These are phyloP conservation scores for Rosalia funebris DNA, from an alignment of 2,888 invertebrate genomes.

Conservation along the genomic window DNA sequence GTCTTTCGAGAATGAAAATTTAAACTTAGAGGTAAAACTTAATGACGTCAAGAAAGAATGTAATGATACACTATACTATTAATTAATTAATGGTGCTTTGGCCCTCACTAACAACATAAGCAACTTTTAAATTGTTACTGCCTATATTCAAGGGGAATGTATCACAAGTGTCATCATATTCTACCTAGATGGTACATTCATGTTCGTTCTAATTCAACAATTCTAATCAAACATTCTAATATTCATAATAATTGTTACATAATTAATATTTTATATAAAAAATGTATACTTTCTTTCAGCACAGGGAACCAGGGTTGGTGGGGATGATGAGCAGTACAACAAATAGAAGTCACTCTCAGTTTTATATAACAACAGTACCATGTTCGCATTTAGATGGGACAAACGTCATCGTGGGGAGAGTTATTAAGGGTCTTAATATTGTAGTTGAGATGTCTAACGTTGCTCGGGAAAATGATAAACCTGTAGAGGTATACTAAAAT, in stretches of 20 bases:
- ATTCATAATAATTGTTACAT: too few relatives aligned
- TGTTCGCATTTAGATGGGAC: constrained; percentile 81
- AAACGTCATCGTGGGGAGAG: constrained; percentile 85
- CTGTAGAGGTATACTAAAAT: constrained; percentile 72
- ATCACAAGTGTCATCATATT: too few relatives aligned
- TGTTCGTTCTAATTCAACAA: too few relatives aligned
- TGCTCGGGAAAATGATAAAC: constrained; percentile 69
- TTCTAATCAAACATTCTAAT: too few relatives aligned
- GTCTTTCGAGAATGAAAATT: constrained; percentile 87
- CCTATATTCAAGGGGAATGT: too few relatives aligned
- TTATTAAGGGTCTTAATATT: constrained; percentile 79
- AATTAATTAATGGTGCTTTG: too few relatives aligned
- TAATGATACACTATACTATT: too few relatives aligned
- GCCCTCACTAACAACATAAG: too few relatives aligned
- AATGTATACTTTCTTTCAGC: constrained; percentile 55
- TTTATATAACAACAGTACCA: constrained; percentile 84
- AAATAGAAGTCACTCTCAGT: constrained; percentile 94
- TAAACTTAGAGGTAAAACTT: constrained; percentile 37
- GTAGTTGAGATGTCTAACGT: constrained; percentile 76
- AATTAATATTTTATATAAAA: neutral
- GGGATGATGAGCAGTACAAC: constrained; percentile 86
- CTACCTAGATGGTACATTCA: too few relatives aligned
- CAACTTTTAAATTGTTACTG: too few relatives aligned
- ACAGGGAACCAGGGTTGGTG: constrained; percentile 74
- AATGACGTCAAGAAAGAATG: too few relatives aligned